Evolutionary conservation across 2,888 invertebrate species (phyloP).

Genomic region (Diogma glabrata): DNA sequence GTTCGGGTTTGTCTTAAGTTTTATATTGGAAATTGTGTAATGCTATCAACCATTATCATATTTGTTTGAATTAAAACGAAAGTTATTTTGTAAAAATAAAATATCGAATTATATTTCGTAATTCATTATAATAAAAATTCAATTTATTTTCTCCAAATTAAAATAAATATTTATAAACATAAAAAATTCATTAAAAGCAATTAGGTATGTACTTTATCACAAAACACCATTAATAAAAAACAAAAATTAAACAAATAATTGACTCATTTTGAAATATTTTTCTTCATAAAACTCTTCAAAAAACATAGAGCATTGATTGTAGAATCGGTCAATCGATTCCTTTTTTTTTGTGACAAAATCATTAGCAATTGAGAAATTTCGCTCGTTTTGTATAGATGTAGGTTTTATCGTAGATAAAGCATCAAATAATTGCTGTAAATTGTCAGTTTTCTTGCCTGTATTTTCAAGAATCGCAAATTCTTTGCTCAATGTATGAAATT

Average conservation of each 20-base stretch:
- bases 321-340: no score
- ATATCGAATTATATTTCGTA: background rate
- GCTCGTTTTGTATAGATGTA: background rate
- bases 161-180: background rate
- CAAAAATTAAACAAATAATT: no score
- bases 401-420: background rate
- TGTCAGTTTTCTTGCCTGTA: background rate
- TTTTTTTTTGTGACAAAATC: no score
- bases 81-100: background rate
- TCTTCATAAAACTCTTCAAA: background rate
- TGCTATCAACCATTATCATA: background rate
- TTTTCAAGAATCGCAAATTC: background rate
- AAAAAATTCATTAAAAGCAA: background rate
- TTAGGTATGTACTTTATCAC: background rate
- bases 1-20: background rate
- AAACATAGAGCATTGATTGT: no score
- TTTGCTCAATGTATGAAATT: background rate
- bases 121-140: background rate
- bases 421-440: conserved; percentile 3
- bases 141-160: background rate
- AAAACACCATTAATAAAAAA: background rate
- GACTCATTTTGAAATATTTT: background rate
- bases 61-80: background rate
- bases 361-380: background rate
- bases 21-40: background rate